These are phyloP conservation scores for Ostrea denselamellosa DNA, from an alignment of 1,140 invertebrate species.

Conservation along the genomic window DNA sequence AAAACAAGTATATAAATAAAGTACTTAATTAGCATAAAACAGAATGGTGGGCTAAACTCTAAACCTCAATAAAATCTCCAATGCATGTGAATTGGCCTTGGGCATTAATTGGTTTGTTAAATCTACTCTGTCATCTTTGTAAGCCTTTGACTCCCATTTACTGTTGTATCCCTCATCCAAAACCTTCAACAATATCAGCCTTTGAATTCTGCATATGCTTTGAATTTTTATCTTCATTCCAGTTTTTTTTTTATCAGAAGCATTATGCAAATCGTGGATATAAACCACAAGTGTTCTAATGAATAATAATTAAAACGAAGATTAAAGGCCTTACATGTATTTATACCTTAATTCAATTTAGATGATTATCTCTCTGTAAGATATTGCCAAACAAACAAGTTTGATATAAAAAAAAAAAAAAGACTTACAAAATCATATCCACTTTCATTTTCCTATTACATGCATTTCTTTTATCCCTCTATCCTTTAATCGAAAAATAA, in stretches of 20 bases:
- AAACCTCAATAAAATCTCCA: conserved; percentile 5
- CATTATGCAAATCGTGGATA: conserved; percentile 10
- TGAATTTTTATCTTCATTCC: neutral
- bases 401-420: neutral
- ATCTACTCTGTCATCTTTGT: neutral
- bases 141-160: neutral
- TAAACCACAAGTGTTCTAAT: neutral
- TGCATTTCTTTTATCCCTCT: neutral
- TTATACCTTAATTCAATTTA: neutral
- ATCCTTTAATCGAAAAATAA: too few relatives aligned
- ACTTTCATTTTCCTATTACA: neutral
- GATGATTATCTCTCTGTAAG: neutral
- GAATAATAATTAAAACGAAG: neutral
- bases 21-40: neutral
- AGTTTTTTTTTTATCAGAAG: neutral
- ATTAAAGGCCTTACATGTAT: too few relatives aligned
- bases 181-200: neutral
- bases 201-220: neutral
- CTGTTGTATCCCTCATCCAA: neutral
- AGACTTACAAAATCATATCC: neutral
- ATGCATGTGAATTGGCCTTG: neutral
- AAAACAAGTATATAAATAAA: neutral
- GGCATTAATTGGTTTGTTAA: neutral
- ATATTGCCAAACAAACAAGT: neutral
- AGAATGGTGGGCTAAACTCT: neutral